Evolutionary conservation across 2,797 vertebrate species (phyloP).

Genomic region (Paedocypris micromegethes): DNA sequence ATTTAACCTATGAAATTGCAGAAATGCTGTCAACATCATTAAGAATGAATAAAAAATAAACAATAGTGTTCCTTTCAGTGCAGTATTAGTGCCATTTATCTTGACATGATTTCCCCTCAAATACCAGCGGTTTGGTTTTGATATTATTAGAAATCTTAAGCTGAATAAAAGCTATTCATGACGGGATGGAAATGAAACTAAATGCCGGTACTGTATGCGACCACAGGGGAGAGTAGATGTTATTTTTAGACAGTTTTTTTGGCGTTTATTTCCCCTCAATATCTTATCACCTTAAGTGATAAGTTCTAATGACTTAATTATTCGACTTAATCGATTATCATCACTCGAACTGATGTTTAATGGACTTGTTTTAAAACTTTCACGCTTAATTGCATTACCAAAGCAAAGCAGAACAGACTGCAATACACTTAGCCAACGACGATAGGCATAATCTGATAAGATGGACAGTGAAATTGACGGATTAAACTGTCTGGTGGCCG

Average conservation of each 20-base stretch:
- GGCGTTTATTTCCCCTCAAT: constrained; percentile 63
- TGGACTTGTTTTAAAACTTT: too few species aligned
- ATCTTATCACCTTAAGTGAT: constrained; percentile 62
- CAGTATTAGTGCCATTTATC: not conserved
- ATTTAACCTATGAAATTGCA: too few species aligned
- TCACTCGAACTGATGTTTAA: too few species aligned
- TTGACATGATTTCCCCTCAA: constrained; percentile 36
- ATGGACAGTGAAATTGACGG: too few species aligned
- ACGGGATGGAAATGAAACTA: constrained; percentile 59
- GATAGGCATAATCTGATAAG: too few species aligned
- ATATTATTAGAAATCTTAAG: constrained; percentile 54
- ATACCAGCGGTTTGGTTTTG: constrained; percentile 50
- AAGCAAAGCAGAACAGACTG: too few species aligned
- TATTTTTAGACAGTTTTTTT: constrained; percentile 58
- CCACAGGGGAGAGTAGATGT: constrained; percentile 51
- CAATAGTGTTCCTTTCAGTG: not conserved
- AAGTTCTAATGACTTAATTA: constrained; percentile 7
- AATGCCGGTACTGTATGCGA: constrained; percentile 63
- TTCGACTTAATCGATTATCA: too few species aligned
- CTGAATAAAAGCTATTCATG: constrained; percentile 73
- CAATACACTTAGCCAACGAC: too few species aligned
- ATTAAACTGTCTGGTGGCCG: too few species aligned
- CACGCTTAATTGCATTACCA: too few species aligned
- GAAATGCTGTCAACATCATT: too few species aligned
- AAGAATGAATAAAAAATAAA: too few species aligned